Conservation (phyloP, 2,888 invertebrate genomes). For the Hofmannophila pseudospretella region DNA sequence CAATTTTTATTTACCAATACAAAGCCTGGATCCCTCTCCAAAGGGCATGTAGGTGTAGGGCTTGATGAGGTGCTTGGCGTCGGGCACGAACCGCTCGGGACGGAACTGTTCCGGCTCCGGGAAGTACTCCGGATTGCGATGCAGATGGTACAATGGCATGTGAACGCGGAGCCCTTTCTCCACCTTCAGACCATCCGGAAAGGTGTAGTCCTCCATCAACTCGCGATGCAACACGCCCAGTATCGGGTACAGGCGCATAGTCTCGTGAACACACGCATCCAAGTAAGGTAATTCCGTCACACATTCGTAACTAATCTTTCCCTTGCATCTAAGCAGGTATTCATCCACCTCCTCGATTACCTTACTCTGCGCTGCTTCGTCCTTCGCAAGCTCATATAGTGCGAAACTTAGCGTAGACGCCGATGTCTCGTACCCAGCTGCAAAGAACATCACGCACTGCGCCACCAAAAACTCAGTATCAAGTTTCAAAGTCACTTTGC, state of each 20-base stretch:
- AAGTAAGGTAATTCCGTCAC: slow-evolving; percentile 36
- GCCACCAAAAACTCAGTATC: slow-evolving; percentile 63
- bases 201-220: slow-evolving; percentile 41
- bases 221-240: slow-evolving; percentile 42
- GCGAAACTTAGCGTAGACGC: slow-evolving; percentile 33
- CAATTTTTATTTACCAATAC: slow-evolving; percentile 1
- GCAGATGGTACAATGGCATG: slow-evolving; percentile 47
- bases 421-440: slow-evolving; percentile 50
- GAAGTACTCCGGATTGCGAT: slow-evolving; percentile 42
- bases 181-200: slow-evolving; percentile 40
- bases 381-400: slow-evolving; percentile 43
- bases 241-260: slow-evolving; percentile 49
- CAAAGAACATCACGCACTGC: slow-evolving; percentile 72
- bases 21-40: slow-evolving; percentile 50
- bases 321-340: slow-evolving; percentile 18
- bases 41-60: slow-evolving; percentile 55
- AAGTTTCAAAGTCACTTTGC: slow-evolving; percentile 30
- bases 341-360: slow-evolving; percentile 24
- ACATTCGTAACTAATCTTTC: slow-evolving; percentile 33
- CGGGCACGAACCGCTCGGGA: slow-evolving; percentile 49
- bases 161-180: slow-evolving; percentile 49
- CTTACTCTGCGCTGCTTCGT: slow-evolving; percentile 28
- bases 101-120: slow-evolving; percentile 43
- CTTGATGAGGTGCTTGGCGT: slow-evolving; percentile 33
- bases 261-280: slow-evolving; percentile 42